These are phyloP conservation scores for Pelodiscus sinensis DNA, from an alignment of 2,113 vertebrate genomes.

Conservation along the genomic window DNA sequence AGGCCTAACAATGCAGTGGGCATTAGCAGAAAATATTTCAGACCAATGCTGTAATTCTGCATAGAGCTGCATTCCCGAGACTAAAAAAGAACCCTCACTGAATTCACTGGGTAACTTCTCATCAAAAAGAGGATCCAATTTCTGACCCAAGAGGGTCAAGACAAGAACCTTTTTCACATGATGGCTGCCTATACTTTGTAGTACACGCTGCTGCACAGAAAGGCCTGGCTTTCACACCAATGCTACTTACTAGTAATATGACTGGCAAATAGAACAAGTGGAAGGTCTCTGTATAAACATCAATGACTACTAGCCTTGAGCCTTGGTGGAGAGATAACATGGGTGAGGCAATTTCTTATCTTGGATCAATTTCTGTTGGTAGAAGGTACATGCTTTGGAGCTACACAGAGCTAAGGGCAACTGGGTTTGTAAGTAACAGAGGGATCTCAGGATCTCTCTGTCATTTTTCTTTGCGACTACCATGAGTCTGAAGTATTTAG, in stretches of 20 bases:
- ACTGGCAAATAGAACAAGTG: neutral
- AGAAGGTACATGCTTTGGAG: neutral
- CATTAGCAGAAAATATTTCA: slow-evolving; percentile 39
- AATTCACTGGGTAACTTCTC: neutral
- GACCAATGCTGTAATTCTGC: neutral
- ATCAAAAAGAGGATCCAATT: neutral
- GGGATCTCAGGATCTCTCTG: neutral
- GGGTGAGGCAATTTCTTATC: neutral
- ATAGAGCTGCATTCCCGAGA: neutral
- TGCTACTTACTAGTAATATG: neutral
- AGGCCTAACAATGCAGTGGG: neutral
- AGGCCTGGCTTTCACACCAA: neutral
- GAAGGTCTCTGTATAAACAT: neutral
- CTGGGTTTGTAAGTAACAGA: neutral
- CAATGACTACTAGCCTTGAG: neutral
- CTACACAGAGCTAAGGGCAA: neutral
- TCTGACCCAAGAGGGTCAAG: neutral
- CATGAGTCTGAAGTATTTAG: neutral
- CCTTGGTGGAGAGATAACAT: neutral
- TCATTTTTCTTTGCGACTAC: neutral
- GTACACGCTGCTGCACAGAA: neutral
- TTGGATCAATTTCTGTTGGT: neutral
- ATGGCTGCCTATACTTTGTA: neutral
- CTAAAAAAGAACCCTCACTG: neutral
- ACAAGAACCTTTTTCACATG: slow-evolving; percentile 8